Base-by-base conservation (phyloP, 1,140 invertebrate genomes). In the Thrips palmi region DNA sequence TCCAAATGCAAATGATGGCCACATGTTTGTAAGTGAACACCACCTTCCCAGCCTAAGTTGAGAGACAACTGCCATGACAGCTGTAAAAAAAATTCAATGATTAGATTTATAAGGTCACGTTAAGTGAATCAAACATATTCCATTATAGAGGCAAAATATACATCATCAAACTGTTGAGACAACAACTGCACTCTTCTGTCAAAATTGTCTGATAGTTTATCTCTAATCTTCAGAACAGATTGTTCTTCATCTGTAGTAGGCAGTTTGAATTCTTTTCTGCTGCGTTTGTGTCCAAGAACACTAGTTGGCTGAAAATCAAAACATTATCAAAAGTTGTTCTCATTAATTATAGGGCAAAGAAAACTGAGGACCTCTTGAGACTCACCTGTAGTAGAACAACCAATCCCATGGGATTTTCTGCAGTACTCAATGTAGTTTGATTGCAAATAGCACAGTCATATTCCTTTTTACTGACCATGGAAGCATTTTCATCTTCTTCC, bases 361-460 rank as follows among this genome's bases (percentile, higher is more conserved):
- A 8, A 11, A 15, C 30, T 32, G 7, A 32, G 10, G 30, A 15
- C 15, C 33, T 20, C 33, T 20, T 20, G 20, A 27, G n/a, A 62
- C 45, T 44, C 54, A 69, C 74, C 58, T 88, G 84, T 32, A 93
- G 68, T 33, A 93, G 65, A 37, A 88, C 83, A 3, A 92, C 84
- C 17, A 93, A 62, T 7, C 89, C 89, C 52, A 96, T 77, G 12
- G 87, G 88, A 58, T 87, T 79, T 8, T 80, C 71, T 48, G 79
- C 72, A 1, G 74, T 84, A 47, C 80, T 83, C 6, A 81, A 70
- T 28, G 84, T 77, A 34, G 80, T 84, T 60, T 86, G 82, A 60
- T 81, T 86, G 58, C 91, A 97, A 49, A 96, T 96, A 33, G 91
- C 87, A 64, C 92, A 97, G 55, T 93, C 83, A 56, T 91, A 94